Evolutionary conservation across 2,888 invertebrate genomes (phyloP), one percentile per base, ranked within the genome.

Genomic region (Orthosia gothica): DNA sequence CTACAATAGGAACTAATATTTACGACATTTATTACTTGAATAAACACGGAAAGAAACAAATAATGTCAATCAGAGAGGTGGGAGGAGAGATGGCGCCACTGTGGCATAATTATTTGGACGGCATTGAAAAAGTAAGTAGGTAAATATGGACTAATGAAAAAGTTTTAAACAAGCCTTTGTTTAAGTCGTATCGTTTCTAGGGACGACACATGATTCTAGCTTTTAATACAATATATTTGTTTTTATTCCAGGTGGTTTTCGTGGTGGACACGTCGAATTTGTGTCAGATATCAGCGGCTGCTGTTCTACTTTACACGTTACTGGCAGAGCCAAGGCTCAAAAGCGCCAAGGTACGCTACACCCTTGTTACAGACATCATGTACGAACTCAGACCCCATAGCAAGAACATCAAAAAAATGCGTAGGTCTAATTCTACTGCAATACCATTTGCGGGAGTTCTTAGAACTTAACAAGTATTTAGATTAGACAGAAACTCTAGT

Each of bases 251-350:
- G 96, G 97, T 99, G 1, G 97, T 98, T 79, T 98, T 98, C 89
- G 98, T 98, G 1, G 98, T 98, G 23, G 98, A 99, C 90, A 98
- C 98, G 0, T 98, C 98, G 16, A 98, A 98, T 94, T 95, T 98
- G 57, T 98, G 98, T 88, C 98, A 98, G 94, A 98, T 98, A 89
- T 98, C 98, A 2, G 98, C 98, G 2, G 98, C 98, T 18, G 98
- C 98, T 32, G 98, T 98, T 0, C 95, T 98, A 55, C 94, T 99
- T 0, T 98, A 98, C 91, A 98, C 98, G 0, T 96, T 98, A 59
- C 91, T 98, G 32, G 97, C 98, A 0, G 97, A 98, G 87, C 98
- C 98, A 0, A 95, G 96, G 61, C 93, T 98, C 32, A 97, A 97
- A 87, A 96, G 97, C 66, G 97, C 97, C 0, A 98, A 98, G 95